Percentiles rank a stretch among this genome's conserved stretches.
Conservation (phyloP, 2,888 invertebrate species). For the Caenorhabditis becei region DNA sequence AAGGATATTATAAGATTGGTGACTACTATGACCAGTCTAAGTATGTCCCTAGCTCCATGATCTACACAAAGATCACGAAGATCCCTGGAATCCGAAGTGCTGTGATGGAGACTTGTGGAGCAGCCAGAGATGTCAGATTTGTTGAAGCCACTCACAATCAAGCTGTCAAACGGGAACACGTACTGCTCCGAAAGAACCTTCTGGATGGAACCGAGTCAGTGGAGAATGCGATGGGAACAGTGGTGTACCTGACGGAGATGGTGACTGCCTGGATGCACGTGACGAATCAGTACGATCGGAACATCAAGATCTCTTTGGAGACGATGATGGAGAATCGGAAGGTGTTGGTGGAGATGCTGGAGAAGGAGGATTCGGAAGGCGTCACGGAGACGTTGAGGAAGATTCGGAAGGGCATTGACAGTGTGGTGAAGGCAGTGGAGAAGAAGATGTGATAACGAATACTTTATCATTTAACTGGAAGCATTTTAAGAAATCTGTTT, state of each 20-base stretch:
- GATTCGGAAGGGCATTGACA: slow-evolving; percentile 15
- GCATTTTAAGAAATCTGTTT: too few relatives aligned
- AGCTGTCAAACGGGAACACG: slow-evolving; percentile 25
- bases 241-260: slow-evolving; percentile 22
- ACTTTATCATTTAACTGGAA: neutral
- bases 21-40: slow-evolving; percentile 8
- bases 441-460: neutral
- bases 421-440: slow-evolving; percentile 18
- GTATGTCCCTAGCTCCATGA: slow-evolving; percentile 10
- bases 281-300: slow-evolving; percentile 31
- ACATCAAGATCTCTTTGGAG: slow-evolving; percentile 24
- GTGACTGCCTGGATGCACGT: slow-evolving; percentile 51
- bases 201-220: slow-evolving; percentile 12
- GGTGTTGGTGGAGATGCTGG: slow-evolving; percentile 3
- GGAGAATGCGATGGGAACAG: slow-evolving; percentile 35
- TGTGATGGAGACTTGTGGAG: slow-evolving; percentile 22
- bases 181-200: slow-evolving; percentile 20
- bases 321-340: slow-evolving; percentile 32
- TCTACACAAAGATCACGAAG: slow-evolving; percentile 23
- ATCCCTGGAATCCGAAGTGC: slow-evolving; percentile 39
- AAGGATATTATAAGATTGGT: slow-evolving; percentile 17
- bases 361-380: slow-evolving; percentile 7
- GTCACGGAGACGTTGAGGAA: slow-evolving; percentile 11
- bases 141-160: slow-evolving; percentile 18
- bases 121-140: slow-evolving; percentile 34